phyloP scores from a whole-genome alignment of 2,888 invertebrate species.

The Psococerastis gibbosa region DNA sequence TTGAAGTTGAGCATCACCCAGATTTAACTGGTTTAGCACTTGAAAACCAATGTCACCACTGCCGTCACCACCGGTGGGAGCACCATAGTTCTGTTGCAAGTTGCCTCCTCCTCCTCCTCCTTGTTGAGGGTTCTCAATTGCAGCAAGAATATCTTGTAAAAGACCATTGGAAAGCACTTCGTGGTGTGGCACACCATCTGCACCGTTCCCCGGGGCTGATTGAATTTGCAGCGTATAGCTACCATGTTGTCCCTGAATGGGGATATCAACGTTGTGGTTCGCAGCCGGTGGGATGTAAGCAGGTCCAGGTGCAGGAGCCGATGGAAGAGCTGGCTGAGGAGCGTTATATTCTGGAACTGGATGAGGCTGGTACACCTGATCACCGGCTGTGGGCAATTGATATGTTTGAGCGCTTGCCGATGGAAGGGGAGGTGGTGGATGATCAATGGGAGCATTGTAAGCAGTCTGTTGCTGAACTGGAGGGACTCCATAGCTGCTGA shows the following conservation, averaged over 20 bases:
- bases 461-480: constrained; percentile 22
- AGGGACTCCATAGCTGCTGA: constrained; percentile 25
- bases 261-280: constrained; percentile 26
- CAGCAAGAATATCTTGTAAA: constrained; percentile 59
- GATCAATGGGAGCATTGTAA: constrained; percentile 14
- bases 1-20: constrained; percentile 1
- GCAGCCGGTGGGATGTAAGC: background rate
- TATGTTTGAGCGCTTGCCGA: background rate
- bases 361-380: background rate
- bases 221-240: constrained; percentile 61
- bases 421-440: constrained; percentile 1
- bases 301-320: background rate
- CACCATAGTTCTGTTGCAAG: constrained; percentile 10
- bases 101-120: constrained; percentile 2
- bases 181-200: constrained; percentile 42
- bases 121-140: constrained; percentile 51
- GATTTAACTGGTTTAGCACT: background rate
- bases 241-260: constrained; percentile 33
- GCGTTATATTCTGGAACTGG: constrained; percentile 2
- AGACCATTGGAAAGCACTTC: constrained; percentile 61
- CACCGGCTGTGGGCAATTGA: background rate
- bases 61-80: background rate
- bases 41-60: constrained; percentile 5
- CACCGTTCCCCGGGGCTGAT: constrained; percentile 37
- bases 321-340: background rate